Evolutionary conservation across 2,888 invertebrate genomes (phyloP).

Genomic region (Callyntrura sp.): DNA sequence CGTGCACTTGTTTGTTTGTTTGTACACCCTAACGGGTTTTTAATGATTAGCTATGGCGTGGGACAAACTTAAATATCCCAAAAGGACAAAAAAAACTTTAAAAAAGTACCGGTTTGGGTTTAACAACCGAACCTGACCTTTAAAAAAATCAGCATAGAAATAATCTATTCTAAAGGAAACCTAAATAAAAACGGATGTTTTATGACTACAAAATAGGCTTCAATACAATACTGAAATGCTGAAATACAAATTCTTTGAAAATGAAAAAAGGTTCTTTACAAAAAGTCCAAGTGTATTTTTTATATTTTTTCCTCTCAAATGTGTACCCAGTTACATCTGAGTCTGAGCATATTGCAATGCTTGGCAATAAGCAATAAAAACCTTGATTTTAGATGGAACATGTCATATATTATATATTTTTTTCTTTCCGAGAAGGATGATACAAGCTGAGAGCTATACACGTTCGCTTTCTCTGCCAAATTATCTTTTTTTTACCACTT

Average conservation of each 20-base stretch:
- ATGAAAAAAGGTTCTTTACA: background rate
- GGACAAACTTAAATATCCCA: too few relatives aligned
- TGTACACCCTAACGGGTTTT: conserved; percentile 20
- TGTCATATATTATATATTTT: background rate
- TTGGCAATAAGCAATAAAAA: background rate
- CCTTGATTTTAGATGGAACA: background rate
- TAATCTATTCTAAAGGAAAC: background rate
- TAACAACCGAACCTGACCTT: conserved; percentile 68
- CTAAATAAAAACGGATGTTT: conserved; percentile 55
- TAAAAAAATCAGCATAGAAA: conserved; percentile 18
- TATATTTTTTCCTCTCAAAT: too few relatives aligned
- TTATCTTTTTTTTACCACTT: conserved; percentile 1
- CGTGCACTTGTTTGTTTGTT: too few relatives aligned
- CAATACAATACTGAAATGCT: too few relatives aligned
- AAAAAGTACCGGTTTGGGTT: conserved; percentile 47
- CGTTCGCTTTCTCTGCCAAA: background rate
- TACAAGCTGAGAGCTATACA: too few relatives aligned
- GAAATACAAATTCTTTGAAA: background rate
- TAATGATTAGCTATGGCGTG: background rate
- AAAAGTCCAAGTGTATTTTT: background rate
- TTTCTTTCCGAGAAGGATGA: background rate
- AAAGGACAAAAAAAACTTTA: background rate
- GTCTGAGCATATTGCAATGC: too few relatives aligned
- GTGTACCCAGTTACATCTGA: too few relatives aligned
- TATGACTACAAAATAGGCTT: conserved; percentile 28